Evolutionary conservation across 2,888 invertebrate genomes (phyloP), one percentile per base, ranked within the genome.

Genomic region (Athripsodes cinereus): DNA sequence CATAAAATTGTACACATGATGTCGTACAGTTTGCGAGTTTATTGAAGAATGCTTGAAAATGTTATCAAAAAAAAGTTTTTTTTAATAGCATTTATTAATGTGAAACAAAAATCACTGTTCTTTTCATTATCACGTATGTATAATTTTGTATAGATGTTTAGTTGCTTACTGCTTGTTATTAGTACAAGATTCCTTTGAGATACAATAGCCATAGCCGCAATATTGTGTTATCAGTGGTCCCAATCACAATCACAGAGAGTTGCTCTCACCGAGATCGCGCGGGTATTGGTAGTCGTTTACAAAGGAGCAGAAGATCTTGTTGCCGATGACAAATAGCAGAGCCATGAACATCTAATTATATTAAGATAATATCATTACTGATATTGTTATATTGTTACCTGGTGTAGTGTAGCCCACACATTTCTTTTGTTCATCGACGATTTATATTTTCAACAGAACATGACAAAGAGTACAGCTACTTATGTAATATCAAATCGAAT

Each of bases 311-410:
- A 40, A 40, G n/a, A 40, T 40, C 8, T 40, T 40, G 40, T 40
- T 16, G 40, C 40, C 40, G 59, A 59, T 62, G 62, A 62, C 62
- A 62, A 62, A 62, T 62, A 62, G 59, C 62, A 57, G 57, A 49
- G 31, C 35, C 57, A 59, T 59, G 62, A 59, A 54, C 59, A 52
- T 55, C 62, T 62, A 62, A 62, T 62, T 62, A 62, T 62, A 40
- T 40, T 16, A 13, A 40, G 40, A 40, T 40, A 40, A 40, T 40
- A 5, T 40, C 8, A n/a, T 26, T 26, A 10, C 10, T n/a, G n/a
- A n/a, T n/a, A n/a, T n/a, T 11, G 31, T 6, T 8, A 11, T 40
- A 40, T 40, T 40, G 40, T 40, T 26, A 16, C 40, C 13, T 13
- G n/a, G 3, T 40, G 40, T 40, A 40, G 2, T 40, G 16, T 40